phyloP scores from a whole-genome alignment of 2,113 vertebrate species.

The Forbesichthys papilliferus region DNA sequence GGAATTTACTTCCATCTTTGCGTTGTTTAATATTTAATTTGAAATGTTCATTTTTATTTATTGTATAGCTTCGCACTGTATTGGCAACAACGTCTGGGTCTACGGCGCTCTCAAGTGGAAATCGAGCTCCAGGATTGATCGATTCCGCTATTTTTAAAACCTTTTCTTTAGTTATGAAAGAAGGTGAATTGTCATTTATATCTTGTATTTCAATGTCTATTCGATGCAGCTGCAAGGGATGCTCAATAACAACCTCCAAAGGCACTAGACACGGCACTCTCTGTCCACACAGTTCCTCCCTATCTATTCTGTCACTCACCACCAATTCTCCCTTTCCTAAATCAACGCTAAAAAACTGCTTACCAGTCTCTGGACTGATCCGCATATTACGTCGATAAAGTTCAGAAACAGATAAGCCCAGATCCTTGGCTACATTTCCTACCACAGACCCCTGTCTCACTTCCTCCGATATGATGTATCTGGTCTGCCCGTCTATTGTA shows the following conservation, averaged over 20 bases:
- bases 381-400: slow-evolving; percentile 81
- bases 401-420: slow-evolving; percentile 82
- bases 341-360: slow-evolving; percentile 82
- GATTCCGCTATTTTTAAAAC: slow-evolving; percentile 79
- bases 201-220: slow-evolving; percentile 84
- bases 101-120: slow-evolving; percentile 72
- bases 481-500: slow-evolving; percentile 72
- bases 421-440: slow-evolving; percentile 82
- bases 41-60: slow-evolving; percentile 74
- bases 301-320: slow-evolving; percentile 76
- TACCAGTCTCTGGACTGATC: slow-evolving; percentile 81
- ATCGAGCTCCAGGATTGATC: slow-evolving; percentile 72
- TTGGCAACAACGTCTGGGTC: slow-evolving; percentile 75
- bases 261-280: slow-evolving; percentile 71
- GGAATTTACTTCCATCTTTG: slow-evolving; percentile 70
- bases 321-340: slow-evolving; percentile 75
- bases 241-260: slow-evolving; percentile 76
- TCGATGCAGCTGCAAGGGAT: slow-evolving; percentile 72
- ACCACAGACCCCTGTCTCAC: slow-evolving; percentile 76
- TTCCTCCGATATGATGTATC: slow-evolving; percentile 79
- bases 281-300: slow-evolving; percentile 74
- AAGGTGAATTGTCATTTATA: slow-evolving; percentile 83
- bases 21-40: slow-evolving; percentile 68
- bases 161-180: slow-evolving; percentile 74
- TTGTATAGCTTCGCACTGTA: slow-evolving; percentile 66